Base-by-base conservation (phyloP, 2,888 invertebrate species). In the Macrosiphum euphorbiae region DNA sequence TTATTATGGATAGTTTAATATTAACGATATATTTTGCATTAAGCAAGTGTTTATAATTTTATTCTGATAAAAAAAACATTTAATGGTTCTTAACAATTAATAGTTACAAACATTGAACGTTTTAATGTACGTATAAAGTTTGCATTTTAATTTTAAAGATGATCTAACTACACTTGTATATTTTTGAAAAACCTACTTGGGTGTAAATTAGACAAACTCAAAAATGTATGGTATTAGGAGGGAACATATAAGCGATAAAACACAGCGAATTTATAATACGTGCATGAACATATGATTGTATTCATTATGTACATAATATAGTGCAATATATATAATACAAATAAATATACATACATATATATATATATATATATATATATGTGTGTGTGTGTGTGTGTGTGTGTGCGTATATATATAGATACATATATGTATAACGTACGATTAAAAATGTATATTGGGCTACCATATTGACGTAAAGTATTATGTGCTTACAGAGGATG, bases 381-480 rank as follows among this genome's bases (percentile, higher is more conserved):
- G 16, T 35, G n/a, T n/a, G n/a, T n/a, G n/a, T n/a, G n/a, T n/a
- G n/a, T n/a, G n/a, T n/a, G n/a, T n/a, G n/a, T n/a, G n/a, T n/a
- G n/a, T n/a, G n/a, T n/a, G n/a, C 61, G 44, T 44, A 50, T 50
- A 16, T 67, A 47, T 50, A 50, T 28, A 55, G n/a, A 44, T 44
- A 44, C 5, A 44, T 44, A 44, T 5, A 44, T n/a, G 16, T 35
- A 67, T 8, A 35, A 78, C 7, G 88, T 78, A 26, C 50, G n/a
- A 88, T 92, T 89, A 92, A 92, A 88, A 88, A 92, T 44, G 78
- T 35, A 92, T 26, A 86, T 52, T 41, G 67, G 52, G 52, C 58
- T 86, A 24, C 88, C 47, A 88, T 88, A 88, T 92, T 89, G 88
- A 92, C 92, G 55, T 88, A 84, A 92, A 92, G 88, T 47, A 92